Evolutionary conservation across 37 sponge, comb jelly and placozoan genomes (phyloP), one percentile per base, ranked within the genome.

Genomic region (Beroe ovata): DNA sequence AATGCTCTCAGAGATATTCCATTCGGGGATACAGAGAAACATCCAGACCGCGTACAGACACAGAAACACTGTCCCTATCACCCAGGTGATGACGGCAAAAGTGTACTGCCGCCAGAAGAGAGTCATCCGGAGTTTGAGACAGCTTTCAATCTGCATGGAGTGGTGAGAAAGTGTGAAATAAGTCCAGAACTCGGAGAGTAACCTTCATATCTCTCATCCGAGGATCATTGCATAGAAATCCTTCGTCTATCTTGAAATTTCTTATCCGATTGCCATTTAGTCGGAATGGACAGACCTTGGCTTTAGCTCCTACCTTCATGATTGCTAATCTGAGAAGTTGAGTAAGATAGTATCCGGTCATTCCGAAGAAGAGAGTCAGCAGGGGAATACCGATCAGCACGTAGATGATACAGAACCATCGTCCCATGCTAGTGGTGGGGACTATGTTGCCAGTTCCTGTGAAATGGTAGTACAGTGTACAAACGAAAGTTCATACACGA

Each of bases 371-470:
- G 38, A 69, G 71, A 36, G 84, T 77, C 47, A 77, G 26, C 23
- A 77, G 47, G 38, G 84, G 84, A 11, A 77, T 77, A 32, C 84
- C 84, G 28, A 77, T 77, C 28, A 77, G 47, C 20, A 35, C 84
- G 28, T 77, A 77, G 54, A 39, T 3, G 28, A 77, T 77, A 23
- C 84, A 77, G 84, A 77, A 77, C 54, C 54, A 42, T 0, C 84
- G 42, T 21, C 84, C 84, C 18, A 38, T 11, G 8, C 38, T 35
- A 6, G 71, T 69, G 71, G 18, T 8, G 20, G 71, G 71, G 26
- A 25, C 25, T 29, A 69, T 69, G 38, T 69, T 69, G 8, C 71
- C 71, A 29, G 71, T 69, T 19, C 71, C 71, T 61, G 63, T 20
- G n/a, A 26, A 19, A 16, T 58, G 16, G 16, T 16, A 19, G 16